Percentiles rank a stretch among this genome's conserved stretches.
These are phyloP conservation scores for Steinernema scapterisci DNA, from an alignment of 2,888 invertebrate genomes.

Conservation along the genomic window DNA sequence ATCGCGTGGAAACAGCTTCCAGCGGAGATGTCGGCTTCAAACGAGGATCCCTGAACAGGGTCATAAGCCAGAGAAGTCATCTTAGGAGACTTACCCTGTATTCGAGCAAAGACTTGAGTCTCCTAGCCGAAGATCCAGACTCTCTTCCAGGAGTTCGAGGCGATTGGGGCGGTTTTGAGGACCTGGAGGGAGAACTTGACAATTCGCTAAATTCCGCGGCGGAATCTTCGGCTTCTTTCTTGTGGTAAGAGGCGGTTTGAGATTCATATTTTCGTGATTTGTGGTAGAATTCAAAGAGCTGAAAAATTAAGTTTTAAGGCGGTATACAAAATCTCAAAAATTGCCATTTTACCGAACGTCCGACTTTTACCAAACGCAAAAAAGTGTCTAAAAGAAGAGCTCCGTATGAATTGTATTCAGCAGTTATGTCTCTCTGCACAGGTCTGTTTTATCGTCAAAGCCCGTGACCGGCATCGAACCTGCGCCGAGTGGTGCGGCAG, in stretches of 20 bases:
- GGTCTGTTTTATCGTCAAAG: conserved; percentile 9
- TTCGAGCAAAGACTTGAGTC: background rate
- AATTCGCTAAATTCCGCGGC: conserved; percentile 20
- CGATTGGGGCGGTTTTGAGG: conserved; percentile 11
- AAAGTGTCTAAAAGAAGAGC: background rate
- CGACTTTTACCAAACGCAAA: too few relatives aligned
- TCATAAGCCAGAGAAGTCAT: background rate
- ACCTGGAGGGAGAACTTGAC: background rate
- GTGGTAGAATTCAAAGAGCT: too few relatives aligned
- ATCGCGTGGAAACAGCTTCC: background rate
- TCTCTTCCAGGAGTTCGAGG: conserved; percentile 12
- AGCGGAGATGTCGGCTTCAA: conserved; percentile 20
- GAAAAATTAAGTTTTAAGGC: too few relatives aligned
- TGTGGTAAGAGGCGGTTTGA: too few relatives aligned
- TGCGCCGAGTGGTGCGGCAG: background rate
- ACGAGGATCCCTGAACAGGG: background rate
- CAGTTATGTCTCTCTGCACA: background rate
- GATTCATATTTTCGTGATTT: too few relatives aligned
- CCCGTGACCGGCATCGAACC: background rate
- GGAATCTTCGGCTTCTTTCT: background rate
- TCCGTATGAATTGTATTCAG: background rate
- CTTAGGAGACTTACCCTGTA: background rate
- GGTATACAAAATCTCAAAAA: too few relatives aligned
- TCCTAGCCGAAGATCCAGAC: background rate
- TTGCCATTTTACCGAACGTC: too few relatives aligned